phyloP scores from a whole-genome alignment of 2,797 vertebrate species.

The Hoplostethus mediterraneus region DNA sequence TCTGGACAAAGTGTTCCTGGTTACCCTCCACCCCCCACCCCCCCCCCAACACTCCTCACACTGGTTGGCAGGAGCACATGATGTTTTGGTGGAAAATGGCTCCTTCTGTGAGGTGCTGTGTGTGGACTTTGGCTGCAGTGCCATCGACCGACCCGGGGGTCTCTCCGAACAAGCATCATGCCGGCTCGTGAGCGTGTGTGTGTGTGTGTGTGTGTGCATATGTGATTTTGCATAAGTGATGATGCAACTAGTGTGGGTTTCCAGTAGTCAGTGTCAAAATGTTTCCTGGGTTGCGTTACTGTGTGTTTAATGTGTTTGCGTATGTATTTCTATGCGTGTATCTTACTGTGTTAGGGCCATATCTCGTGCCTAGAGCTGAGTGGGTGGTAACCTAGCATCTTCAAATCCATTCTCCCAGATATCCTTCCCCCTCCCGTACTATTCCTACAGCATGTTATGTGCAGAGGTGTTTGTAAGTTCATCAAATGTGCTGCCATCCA shows the following conservation, averaged over 20 bases:
- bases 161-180: slow-evolving; percentile 17
- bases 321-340: no score
- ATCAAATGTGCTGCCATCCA: slow-evolving; percentile 20
- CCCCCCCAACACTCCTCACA: background rate
- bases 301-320: no score
- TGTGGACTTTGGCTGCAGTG: slow-evolving; percentile 41
- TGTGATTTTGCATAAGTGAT: no score
- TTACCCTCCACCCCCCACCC: background rate
- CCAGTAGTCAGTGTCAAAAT: background rate
- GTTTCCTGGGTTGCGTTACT: background rate
- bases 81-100: slow-evolving; percentile 54
- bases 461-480: slow-evolving; percentile 4
- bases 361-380: no score
- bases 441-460: background rate
- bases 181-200: background rate
- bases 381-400: no score
- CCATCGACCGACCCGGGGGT: slow-evolving; percentile 1
- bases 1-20: slow-evolving; percentile 51
- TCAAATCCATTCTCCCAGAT: no score
- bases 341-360: no score
- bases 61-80: slow-evolving; percentile 25
- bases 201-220: background rate
- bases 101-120: background rate
- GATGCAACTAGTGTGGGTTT: no score
- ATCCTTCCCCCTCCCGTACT: no score